Base-by-base conservation (phyloP, 2,888 invertebrate genomes). In the Acrocyrtus sp. region DNA sequence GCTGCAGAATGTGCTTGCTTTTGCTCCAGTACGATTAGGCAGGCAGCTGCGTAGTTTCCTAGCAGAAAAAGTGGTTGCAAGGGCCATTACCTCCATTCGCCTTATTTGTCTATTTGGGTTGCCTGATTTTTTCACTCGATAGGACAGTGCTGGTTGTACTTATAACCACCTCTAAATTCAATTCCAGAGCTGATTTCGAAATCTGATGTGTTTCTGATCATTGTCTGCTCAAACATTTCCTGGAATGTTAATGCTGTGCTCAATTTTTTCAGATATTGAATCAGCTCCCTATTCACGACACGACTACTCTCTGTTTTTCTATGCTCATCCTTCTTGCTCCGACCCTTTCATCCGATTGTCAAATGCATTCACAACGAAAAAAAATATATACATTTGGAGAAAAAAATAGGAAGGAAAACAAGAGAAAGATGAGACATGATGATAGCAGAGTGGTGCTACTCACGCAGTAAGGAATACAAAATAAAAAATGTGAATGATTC, bases 91-190 rank as follows among this genome's bases (percentile, higher is more conserved):
- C 1, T 60, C 48, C 48, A 17, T 53, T 62, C 21, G 43, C 62
- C 62, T 53, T 62, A 62, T 62, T 62, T 62, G 62, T 62, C 62
- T 41, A 62, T 62, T 27, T 43, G 53, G 45, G 53, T 41, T 61
- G 41, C 12, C 41, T 15, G 53, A 62, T 62, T 53, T 53, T 62
- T 17, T 34, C 19, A 47, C 19, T 12, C 21, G 27, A 22, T 17
- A 21, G 21, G n/a, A 41, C 22, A 5, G 26, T 51, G 41, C 12
- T 27, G n/a, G n/a, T n/a, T n/a, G n/a, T n/a, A n/a, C n/a, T n/a
- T n/a, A n/a, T n/a, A n/a, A n/a, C 27, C 62, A 26, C 39, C 41
- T 50, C 21, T 47, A 43, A 19, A 47, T 47, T 60, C 26, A n/a
- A n/a, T n/a, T n/a, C n/a, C n/a, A n/a, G n/a, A n/a, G n/a, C n/a